These are phyloP conservation scores for Agrotis segetum DNA, from an alignment of 2,888 invertebrate species.

Conservation along the genomic window DNA sequence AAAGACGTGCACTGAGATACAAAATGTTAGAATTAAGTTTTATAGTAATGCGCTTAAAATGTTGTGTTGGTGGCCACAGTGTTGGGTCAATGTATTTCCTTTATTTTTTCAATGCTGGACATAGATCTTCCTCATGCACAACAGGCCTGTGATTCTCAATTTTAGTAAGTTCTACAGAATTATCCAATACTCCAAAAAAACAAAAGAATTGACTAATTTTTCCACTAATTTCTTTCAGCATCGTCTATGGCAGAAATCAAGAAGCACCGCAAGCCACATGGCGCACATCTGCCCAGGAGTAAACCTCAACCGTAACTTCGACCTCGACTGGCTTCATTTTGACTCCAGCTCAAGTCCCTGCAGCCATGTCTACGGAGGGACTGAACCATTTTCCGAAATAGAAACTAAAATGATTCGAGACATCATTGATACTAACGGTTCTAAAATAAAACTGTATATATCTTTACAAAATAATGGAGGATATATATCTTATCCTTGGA, in stretches of 20 bases:
- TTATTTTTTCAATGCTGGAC: too few relatives aligned
- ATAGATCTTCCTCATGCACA: too few relatives aligned
- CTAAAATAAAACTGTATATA: conserved; percentile 91
- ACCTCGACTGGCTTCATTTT: conserved; percentile 92
- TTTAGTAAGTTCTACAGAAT: too few relatives aligned
- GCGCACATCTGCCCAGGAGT: conserved; percentile 92
- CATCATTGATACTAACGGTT: conserved; percentile 87
- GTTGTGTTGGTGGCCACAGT: too few relatives aligned
- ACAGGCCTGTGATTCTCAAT: too few relatives aligned
- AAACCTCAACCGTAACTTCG: conserved; percentile 95
- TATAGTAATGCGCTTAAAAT: too few relatives aligned
- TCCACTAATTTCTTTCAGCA: conserved; percentile 80
- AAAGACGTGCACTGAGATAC: too few relatives aligned
- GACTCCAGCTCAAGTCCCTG: conserved; percentile 92
- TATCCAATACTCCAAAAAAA: not conserved
- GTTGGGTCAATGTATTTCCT: too few relatives aligned
- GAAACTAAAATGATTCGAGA: conserved; percentile 91
- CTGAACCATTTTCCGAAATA: conserved; percentile 92
- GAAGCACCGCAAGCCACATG: conserved; percentile 82
- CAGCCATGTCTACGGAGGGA: conserved; percentile 92
- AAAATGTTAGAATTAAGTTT: too few relatives aligned
- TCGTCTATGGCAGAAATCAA: conserved; percentile 93
- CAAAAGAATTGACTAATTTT: not conserved
- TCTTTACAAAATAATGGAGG: conserved; percentile 95
- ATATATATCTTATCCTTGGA: conserved; percentile 93